A percentile compares a stretch with the other conserved stretches of the same genome.
These are phyloP conservation scores for Podargus strigoides DNA, from an alignment of 2,797 vertebrate genomes.

Conservation along the genomic window DNA sequence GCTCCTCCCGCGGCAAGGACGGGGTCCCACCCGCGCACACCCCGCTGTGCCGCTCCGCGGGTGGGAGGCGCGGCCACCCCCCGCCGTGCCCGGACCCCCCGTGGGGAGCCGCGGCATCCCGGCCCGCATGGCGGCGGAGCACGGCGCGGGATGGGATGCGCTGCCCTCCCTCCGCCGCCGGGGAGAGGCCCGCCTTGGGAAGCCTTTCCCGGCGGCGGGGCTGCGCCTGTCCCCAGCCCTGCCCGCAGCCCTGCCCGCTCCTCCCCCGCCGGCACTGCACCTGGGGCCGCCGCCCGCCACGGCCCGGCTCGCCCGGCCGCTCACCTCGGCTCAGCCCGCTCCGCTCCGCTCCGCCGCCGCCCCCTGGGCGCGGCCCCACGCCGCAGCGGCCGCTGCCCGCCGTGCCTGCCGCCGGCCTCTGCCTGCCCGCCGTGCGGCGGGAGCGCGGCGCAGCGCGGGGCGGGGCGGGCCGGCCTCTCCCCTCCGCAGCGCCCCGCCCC, in stretches of 20 bases:
- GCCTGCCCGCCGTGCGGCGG: constrained; percentile 3
- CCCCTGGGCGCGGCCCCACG: not conserved
- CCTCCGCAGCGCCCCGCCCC: not conserved
- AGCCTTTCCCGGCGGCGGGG: not conserved
- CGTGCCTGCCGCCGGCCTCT: not conserved
- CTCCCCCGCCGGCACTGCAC: not conserved
- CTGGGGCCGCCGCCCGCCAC: not conserved
- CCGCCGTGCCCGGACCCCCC: not conserved
- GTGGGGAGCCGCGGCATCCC: not conserved
- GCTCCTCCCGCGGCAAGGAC: not conserved
- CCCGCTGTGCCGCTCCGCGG: not conserved
- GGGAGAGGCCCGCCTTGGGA: not conserved
- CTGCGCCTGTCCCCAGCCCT: not conserved
- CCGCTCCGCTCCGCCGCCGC: not conserved
- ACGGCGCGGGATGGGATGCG: not conserved
- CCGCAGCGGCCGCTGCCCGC: not conserved
- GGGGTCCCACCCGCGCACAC: not conserved
- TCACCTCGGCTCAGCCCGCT: not conserved
- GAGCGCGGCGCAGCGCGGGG: not conserved
- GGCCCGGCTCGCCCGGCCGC: not conserved
- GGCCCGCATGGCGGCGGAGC: not conserved
- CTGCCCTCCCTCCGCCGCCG: not conserved
- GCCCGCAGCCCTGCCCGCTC: too few species aligned
- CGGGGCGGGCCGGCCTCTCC: too few species aligned
- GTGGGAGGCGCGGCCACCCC: not conserved